Evolutionary conservation across 2,797 vertebrate species (phyloP).

Genomic region (Ibycter americanus): DNA sequence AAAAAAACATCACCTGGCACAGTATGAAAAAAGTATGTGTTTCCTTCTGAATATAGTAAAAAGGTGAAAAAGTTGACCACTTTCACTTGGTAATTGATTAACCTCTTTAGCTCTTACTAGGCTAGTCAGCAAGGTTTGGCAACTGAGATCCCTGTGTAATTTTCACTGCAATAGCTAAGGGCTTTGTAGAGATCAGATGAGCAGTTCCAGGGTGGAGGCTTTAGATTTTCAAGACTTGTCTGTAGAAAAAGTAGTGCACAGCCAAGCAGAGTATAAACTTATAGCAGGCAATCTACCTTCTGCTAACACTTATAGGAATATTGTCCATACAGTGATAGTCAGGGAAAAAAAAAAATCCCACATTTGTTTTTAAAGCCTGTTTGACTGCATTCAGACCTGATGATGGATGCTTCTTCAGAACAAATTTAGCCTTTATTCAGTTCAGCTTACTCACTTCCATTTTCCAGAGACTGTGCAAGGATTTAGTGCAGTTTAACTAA

Average conservation of each 20-base stretch:
- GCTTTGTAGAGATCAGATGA: background rate
- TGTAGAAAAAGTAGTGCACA: background rate
- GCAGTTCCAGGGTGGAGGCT: background rate
- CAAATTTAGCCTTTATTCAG: conserved; percentile 14
- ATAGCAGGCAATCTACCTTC: background rate
- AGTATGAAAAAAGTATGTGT: background rate
- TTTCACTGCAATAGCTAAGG: background rate
- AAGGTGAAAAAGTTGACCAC: background rate
- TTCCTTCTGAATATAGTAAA: background rate
- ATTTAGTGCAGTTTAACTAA: conserved; percentile 39
- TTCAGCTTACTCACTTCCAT: conserved; percentile 4
- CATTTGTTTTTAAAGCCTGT: background rate
- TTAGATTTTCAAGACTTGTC: background rate
- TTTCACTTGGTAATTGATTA: background rate
- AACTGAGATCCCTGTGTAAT: background rate
- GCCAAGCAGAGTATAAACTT: background rate
- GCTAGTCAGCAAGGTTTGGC: background rate
- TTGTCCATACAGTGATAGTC: background rate
- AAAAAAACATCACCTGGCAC: background rate
- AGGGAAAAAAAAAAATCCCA: background rate
- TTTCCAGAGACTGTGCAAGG: conserved; percentile 11
- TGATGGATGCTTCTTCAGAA: background rate
- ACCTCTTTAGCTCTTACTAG: background rate
- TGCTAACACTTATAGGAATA: background rate
- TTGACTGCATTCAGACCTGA: background rate